Evolutionary conservation across 2,888 invertebrate species (phyloP).

Genomic region (Drosophila birchii): DNA sequence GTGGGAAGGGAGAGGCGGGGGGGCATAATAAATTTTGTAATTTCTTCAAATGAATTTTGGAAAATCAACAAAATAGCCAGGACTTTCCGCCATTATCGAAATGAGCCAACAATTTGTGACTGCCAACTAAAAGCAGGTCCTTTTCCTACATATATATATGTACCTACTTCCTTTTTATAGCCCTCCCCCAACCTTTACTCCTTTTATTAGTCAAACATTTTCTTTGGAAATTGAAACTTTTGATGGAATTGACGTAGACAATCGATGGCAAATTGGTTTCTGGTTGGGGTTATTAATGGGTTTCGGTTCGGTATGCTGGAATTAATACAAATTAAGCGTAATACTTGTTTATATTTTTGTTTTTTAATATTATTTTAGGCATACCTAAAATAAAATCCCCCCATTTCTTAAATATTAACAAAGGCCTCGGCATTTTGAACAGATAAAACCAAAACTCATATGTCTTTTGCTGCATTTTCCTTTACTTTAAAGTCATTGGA

Average conservation of each 20-base stretch:
- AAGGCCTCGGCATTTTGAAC: too few relatives aligned
- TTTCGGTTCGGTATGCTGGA: not conserved
- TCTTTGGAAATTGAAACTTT: conserved; percentile 34
- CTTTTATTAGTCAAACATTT: conserved; percentile 11
- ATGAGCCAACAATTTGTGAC: conserved; percentile 43
- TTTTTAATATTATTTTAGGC: too few relatives aligned
- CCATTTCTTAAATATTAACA: too few relatives aligned
- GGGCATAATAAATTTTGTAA: conserved; percentile 70
- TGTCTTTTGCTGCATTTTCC: not conserved
- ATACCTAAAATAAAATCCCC: too few relatives aligned
- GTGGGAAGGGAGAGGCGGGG: not conserved
- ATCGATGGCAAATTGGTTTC: conserved; percentile 30
- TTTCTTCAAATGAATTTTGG: conserved; percentile 70
- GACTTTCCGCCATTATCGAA: conserved; percentile 32
- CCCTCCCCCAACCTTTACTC: too few relatives aligned
- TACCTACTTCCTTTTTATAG: not conserved
- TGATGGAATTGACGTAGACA: conserved; percentile 15
- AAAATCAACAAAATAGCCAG: conserved; percentile 46
- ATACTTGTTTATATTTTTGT: not conserved
- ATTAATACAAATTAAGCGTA: not conserved
- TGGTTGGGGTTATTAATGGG: conserved; percentile 14
- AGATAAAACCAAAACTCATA: not conserved
- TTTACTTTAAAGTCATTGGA: conserved; percentile 3
- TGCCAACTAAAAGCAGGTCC: conserved; percentile 6
- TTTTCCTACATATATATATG: not conserved